phyloP scores from a whole-genome alignment of 2,888 invertebrate genomes.

The Thecophora atra region DNA sequence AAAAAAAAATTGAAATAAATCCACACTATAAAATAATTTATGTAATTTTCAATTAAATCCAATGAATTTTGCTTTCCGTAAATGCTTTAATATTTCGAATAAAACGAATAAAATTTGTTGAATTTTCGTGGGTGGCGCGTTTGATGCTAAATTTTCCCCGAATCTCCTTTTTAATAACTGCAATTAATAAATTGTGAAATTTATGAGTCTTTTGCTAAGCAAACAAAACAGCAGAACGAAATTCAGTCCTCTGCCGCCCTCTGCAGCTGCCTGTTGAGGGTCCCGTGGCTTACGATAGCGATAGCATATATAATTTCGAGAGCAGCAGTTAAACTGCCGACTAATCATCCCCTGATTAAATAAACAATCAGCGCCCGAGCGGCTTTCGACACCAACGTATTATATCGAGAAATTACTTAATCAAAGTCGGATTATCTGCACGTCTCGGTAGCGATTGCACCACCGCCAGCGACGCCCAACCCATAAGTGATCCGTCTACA shows the following conservation, averaged over 20 bases:
- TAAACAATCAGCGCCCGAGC: constrained; percentile 37
- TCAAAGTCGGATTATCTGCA: constrained; percentile 63
- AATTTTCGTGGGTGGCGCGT: too few relatives aligned
- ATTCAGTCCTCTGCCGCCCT: neutral
- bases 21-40: too few relatives aligned
- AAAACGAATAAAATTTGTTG: too few relatives aligned
- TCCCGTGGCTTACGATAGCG: constrained; percentile 14
- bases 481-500: constrained; percentile 1
- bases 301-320: constrained; percentile 24
- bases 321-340: constrained; percentile 31
- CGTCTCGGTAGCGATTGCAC: constrained; percentile 41
- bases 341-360: constrained; percentile 39
- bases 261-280: neutral
- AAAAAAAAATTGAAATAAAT: too few relatives aligned
- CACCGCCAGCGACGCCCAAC: constrained; percentile 36
- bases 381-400: constrained; percentile 60
- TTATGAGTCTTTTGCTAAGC: neutral
- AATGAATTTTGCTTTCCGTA: too few relatives aligned
- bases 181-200: constrained; percentile 30
- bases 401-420: constrained; percentile 59
- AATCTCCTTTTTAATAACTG: constrained; percentile 11
- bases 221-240: constrained; percentile 18
- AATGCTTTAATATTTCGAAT: too few relatives aligned
- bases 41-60: too few relatives aligned
- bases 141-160: too few relatives aligned